Percentiles rank a stretch among this genome's conserved stretches.
Conservation (phyloP, 30 jellyfish, hydroid and myxozoan genomes). For the Hydra vulgaris region DNA sequence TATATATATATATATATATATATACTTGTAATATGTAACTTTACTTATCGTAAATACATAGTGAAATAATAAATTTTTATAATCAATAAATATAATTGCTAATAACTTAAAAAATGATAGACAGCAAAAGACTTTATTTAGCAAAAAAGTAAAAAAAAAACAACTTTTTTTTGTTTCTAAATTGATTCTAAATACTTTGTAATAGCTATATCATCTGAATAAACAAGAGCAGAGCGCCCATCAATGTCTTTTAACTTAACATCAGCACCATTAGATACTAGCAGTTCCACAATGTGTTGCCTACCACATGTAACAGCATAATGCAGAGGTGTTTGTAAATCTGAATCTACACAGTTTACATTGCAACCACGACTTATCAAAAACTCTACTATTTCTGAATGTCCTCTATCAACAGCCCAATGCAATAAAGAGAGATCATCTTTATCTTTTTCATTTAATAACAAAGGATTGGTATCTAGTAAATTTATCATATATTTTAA, state of each 20-base stretch:
- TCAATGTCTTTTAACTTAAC: slow-evolving; percentile 20
- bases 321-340: slow-evolving; percentile 76
- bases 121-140: no score
- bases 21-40: no score
- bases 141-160: no score
- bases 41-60: no score
- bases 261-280: slow-evolving; percentile 48
- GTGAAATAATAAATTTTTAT: no score
- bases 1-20: no score
- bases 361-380: slow-evolving; percentile 32
- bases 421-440: slow-evolving; percentile 58
- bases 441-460: slow-evolving; percentile 40
- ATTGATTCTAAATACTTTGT: no score
- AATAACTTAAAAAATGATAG: no score
- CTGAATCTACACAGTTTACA: slow-evolving; percentile 54
- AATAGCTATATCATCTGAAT: slow-evolving; percentile 2
- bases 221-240: slow-evolving; percentile 50
- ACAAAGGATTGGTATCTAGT: not conserved
- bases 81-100: no score
- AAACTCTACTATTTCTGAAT: slow-evolving; percentile 34
- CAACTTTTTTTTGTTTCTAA: no score
- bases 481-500: slow-evolving; percentile 20
- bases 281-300: slow-evolving; percentile 16
- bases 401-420: slow-evolving; percentile 97
- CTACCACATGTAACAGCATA: slow-evolving; percentile 46